Percentiles rank a stretch among this genome's conserved stretches.
Evolutionary conservation across 2,888 invertebrate species (phyloP).

Genomic region (Apamea sordens): DNA sequence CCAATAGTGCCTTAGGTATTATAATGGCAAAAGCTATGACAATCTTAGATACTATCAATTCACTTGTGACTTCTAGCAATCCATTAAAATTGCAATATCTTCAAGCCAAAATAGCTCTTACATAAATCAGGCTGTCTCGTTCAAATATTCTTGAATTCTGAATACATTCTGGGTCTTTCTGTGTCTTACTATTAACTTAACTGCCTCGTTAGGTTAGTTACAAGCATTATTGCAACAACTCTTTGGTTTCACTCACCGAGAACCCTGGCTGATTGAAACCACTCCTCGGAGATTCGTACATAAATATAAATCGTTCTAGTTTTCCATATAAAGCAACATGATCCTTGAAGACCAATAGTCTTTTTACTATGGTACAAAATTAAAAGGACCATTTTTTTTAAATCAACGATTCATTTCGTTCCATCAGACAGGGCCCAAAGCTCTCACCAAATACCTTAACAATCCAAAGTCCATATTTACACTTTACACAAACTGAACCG

Average conservation of each 20-base stretch:
- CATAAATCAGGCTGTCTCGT: slow-evolving; percentile 6
- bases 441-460: slow-evolving; percentile 71
- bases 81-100: slow-evolving; percentile 22
- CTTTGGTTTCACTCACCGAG: slow-evolving; percentile 84
- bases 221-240: slow-evolving; percentile 76
- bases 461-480: slow-evolving; percentile 77
- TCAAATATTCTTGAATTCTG: slow-evolving; percentile 3
- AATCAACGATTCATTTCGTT: slow-evolving; percentile 12
- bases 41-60: slow-evolving; percentile 49
- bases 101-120: slow-evolving; percentile 13
- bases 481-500: slow-evolving; percentile 77
- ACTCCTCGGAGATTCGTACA: slow-evolving; percentile 22
- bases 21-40: slow-evolving; percentile 58
- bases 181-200: slow-evolving; percentile 54
- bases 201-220: slow-evolving; percentile 68
- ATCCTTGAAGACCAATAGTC: not conserved
- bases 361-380: not conserved
- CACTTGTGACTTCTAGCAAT: slow-evolving; percentile 44
- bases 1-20: slow-evolving; percentile 29
- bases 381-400: not conserved
- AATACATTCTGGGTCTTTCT: slow-evolving; percentile 45
- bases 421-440: slow-evolving; percentile 62
- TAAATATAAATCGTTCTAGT: slow-evolving; percentile 13
- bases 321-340: not conserved
- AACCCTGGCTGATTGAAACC: slow-evolving; percentile 52